A percentile compares a stretch with the other conserved stretches of the same genome.
Evolutionary conservation across 2,113 vertebrate species (phyloP).

Genomic region (Rana temporaria): DNA sequence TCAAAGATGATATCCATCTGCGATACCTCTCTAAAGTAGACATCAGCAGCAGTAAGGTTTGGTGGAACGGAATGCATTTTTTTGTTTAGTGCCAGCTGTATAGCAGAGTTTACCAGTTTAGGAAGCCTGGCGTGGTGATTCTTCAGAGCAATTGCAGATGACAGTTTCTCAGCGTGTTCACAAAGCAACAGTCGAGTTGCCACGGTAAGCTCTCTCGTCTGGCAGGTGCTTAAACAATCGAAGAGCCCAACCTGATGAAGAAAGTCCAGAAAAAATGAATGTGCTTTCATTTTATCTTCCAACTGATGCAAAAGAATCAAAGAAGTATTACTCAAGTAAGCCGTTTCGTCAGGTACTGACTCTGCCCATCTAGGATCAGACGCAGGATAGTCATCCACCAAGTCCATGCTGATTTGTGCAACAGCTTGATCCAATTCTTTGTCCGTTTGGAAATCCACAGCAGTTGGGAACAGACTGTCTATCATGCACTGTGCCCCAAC

Average conservation of each 20-base stretch:
- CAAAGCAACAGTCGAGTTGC: slow-evolving; percentile 88
- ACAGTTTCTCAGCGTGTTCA: slow-evolving; percentile 92
- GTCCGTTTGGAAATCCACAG: slow-evolving; percentile 71
- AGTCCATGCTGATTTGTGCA: slow-evolving; percentile 86
- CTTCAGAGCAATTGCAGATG: slow-evolving; percentile 88
- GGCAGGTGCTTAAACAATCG: slow-evolving; percentile 76
- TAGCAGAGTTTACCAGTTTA: slow-evolving; percentile 85
- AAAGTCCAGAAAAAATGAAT: slow-evolving; percentile 91
- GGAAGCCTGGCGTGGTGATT: slow-evolving; percentile 86
- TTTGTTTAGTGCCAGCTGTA: slow-evolving; percentile 78
- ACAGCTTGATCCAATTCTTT: slow-evolving; percentile 83
- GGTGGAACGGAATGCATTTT: slow-evolving; percentile 72
- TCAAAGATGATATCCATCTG: slow-evolving; percentile 90
- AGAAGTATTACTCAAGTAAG: slow-evolving; percentile 89
- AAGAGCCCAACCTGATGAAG: slow-evolving; percentile 90
- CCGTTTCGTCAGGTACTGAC: slow-evolving; percentile 85
- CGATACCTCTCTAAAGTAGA: slow-evolving; percentile 98
- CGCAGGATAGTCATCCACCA: slow-evolving; percentile 95
- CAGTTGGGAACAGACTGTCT: slow-evolving; percentile 81
- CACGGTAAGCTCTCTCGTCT: slow-evolving; percentile 76
- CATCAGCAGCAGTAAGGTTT: slow-evolving; percentile 88
- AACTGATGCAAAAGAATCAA: slow-evolving; percentile 96
- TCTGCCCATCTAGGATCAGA: slow-evolving; percentile 97
- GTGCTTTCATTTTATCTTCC: slow-evolving; percentile 98
- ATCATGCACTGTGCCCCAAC: slow-evolving; percentile 83